Base-by-base conservation (phyloP, 2,113 vertebrate species). In the Cacatua alba region DNA sequence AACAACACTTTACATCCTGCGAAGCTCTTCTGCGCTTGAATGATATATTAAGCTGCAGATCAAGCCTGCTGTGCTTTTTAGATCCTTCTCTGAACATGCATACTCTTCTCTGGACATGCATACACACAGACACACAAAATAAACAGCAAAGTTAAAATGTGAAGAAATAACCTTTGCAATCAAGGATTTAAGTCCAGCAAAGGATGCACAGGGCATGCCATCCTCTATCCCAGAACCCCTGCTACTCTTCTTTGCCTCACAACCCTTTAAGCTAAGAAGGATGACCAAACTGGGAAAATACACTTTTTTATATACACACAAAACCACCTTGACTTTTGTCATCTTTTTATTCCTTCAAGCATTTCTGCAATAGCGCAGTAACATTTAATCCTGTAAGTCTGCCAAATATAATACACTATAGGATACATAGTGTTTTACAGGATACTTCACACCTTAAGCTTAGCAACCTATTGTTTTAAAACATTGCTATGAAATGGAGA, bases 21-120 rank as follows among this genome's bases (percentile, higher is more conserved):
- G 70, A 68, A 79, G 25, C 11, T 91, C 41, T 94, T 76, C 80
- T 41, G 26, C 51, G 29, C 29, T 79, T 83, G 17, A 83, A 80
- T 41, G 37, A 83, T 29, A 90, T 1, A 71, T 51, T 81, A 88
- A 86, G 29, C 28, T 89, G 51, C 33, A 76, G 70, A 78, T 86
- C 8, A 10, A 96, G 92, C 92, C 71, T 86, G 67, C 63, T 83
- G 87, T 94, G 89, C 74, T 82, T 92, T 91, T 87, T 35, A 92
- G 49, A 79, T 49, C 92, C 7, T 60, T 90, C 63, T 77, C 39
- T 46, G 20, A 91, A 83, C 11, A 23, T 25, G 20, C 26, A 44
- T 20, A 6, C 7, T 13, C n/a, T 59, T 59, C 33, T n/a, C 33
- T n/a, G 55, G n/a, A 70, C 57, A 74, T 6, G 57, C 4, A 71